Percentiles rank a stretch among this genome's conserved stretches.
Conservation (phyloP, 2,797 vertebrate genomes). For the Bryconaethiops microstoma region DNA sequence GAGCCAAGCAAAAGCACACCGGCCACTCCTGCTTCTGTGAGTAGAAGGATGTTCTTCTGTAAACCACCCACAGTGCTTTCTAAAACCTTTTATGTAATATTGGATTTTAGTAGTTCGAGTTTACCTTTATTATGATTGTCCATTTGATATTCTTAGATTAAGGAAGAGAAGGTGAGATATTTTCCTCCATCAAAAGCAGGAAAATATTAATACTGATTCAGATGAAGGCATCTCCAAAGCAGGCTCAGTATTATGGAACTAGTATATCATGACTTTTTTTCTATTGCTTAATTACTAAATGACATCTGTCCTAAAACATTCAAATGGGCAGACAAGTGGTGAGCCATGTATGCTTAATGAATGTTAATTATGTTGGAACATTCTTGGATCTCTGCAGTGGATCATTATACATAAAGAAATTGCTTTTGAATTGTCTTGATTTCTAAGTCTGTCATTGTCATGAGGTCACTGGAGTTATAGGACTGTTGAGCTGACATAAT, state of each 20-base stretch:
- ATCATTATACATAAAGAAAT: neutral
- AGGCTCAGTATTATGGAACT: too few relatives aligned
- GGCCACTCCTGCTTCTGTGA: conserved; percentile 68
- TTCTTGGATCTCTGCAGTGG: neutral
- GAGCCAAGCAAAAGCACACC: conserved; percentile 44
- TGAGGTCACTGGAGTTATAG: neutral
- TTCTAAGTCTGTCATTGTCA: neutral
- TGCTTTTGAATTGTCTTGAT: neutral
- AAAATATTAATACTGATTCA: too few relatives aligned
- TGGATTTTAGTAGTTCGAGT: neutral
- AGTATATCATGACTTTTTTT: too few relatives aligned
- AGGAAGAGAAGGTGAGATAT: too few relatives aligned
- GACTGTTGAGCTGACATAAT: too few relatives aligned
- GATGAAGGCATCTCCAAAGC: too few relatives aligned
- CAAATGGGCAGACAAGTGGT: too few relatives aligned
- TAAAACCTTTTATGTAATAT: neutral
- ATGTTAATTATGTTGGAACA: too few relatives aligned
- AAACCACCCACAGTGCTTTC: neutral
- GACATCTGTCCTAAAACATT: too few relatives aligned
- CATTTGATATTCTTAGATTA: neutral
- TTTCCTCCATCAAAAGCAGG: too few relatives aligned
- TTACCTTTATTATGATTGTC: neutral
- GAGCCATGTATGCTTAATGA: too few relatives aligned
- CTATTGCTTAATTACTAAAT: too few relatives aligned
- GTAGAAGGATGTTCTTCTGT: conserved; percentile 44